Percentiles rank a stretch among this genome's conserved stretches.
Conservation (phyloP, 2,888 invertebrate genomes). For the Acanthopleura granulata region DNA sequence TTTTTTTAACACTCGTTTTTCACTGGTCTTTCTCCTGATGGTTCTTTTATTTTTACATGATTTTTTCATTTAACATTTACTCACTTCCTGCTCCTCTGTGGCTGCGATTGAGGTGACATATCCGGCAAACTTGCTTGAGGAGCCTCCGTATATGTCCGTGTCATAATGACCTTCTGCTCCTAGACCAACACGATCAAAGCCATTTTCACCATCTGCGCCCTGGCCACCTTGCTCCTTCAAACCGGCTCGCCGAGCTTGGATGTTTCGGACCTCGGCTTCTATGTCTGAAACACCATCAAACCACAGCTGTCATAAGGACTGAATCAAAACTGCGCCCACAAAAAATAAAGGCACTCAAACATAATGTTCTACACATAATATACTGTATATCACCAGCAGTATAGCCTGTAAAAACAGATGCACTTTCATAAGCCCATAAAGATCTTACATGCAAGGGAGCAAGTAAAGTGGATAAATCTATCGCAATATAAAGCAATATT, state of each 20-base stretch:
- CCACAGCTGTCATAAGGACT: conserved; percentile 27
- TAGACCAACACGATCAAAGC: conserved; percentile 77
- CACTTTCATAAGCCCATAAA: too few species aligned
- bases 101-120: conserved; percentile 97
- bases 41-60: too few species aligned
- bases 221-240: conserved; percentile 71
- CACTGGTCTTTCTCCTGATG: too few species aligned
- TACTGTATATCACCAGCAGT: too few species aligned
- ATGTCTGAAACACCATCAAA: conserved; percentile 79
- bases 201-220: conserved; percentile 65
- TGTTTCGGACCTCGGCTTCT: conserved; percentile 92
- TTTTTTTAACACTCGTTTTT: too few species aligned
- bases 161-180: conserved; percentile 91
- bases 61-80: too few species aligned
- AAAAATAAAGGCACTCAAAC: not conserved
- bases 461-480: too few species aligned
- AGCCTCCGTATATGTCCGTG: conserved; percentile 92
- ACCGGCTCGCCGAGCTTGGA: conserved; percentile 86
- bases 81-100: conserved; percentile 89
- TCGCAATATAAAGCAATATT: too few species aligned
- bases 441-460: too few species aligned
- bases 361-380: not conserved
- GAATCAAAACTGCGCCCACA: not conserved
- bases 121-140: conserved; percentile 88
- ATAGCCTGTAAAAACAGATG: too few species aligned